Conservation (phyloP, 1,140 invertebrate species). For the Tetraneura akinire region DNA sequence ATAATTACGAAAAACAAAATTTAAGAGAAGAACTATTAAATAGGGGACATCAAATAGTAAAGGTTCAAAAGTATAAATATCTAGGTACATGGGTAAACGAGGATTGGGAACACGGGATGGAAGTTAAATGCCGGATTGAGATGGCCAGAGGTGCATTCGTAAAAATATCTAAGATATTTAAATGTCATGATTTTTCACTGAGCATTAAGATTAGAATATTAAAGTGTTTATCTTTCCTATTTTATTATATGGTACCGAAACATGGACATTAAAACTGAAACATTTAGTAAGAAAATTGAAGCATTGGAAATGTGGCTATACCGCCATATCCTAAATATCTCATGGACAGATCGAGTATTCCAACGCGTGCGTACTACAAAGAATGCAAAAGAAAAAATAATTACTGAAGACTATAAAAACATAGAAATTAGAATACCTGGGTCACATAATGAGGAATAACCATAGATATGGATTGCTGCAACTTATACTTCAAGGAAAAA, state of each 20-base stretch:
- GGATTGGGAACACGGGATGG: slow-evolving; percentile 37
- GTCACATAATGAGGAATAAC: not conserved
- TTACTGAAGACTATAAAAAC: not conserved
- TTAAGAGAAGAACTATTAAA: not conserved
- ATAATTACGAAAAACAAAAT: not conserved
- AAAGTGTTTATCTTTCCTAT: slow-evolving; percentile 46
- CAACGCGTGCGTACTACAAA: too few species aligned
- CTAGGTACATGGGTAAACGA: slow-evolving; percentile 27
- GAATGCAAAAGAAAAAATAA: not conserved
- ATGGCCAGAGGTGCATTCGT: slow-evolving; percentile 5
- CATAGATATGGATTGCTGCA: too few species aligned
- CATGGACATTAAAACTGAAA: slow-evolving; percentile 47
- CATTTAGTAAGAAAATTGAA: slow-evolving; percentile 14
- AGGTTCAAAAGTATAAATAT: not conserved
- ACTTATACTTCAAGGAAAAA: too few species aligned
- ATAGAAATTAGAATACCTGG: too few species aligned
- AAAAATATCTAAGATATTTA: slow-evolving; percentile 19
- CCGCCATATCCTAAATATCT: slow-evolving; percentile 12
- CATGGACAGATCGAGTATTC: not conserved
- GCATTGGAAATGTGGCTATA: slow-evolving; percentile 46
- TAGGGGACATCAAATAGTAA: not conserved
- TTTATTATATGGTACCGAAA: slow-evolving; percentile 49
- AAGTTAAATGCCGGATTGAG: slow-evolving; percentile 24
- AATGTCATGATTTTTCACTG: slow-evolving; percentile 25
- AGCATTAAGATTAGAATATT: slow-evolving; percentile 43